These are phyloP conservation scores for Artibeus lituratus DNA, from an alignment of 2,797 vertebrate genomes.

Conservation along the genomic window DNA sequence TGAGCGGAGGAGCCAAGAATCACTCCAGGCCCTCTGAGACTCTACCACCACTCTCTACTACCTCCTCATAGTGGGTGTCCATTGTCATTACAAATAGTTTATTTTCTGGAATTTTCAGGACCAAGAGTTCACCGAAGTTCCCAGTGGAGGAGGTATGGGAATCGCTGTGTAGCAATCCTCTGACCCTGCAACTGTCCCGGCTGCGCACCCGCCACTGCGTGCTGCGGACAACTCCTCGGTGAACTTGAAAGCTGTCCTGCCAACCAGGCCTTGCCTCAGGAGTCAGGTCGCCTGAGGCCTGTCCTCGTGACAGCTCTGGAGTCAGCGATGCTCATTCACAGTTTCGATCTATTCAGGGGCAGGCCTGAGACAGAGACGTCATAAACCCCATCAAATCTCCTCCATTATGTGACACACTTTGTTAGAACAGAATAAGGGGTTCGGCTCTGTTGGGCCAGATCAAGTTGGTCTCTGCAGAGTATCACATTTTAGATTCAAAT, in stretches of 20 bases:
- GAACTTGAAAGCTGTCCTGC: conserved; percentile 9
- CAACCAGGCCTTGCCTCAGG: background rate
- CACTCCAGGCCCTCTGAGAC: background rate
- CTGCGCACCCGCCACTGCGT: background rate
- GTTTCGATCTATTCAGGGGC: conserved; percentile 64
- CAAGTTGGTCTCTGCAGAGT: conserved; percentile 77
- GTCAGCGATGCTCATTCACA: conserved; percentile 41
- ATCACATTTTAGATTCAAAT: conserved; percentile 84
- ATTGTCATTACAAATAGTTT: background rate
- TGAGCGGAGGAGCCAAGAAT: background rate
- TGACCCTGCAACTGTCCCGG: background rate
- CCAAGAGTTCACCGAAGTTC: background rate
- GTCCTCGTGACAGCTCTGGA: background rate
- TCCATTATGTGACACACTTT: conserved; percentile 74
- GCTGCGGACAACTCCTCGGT: background rate
- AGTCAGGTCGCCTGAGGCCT: background rate
- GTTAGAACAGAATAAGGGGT: conserved; percentile 79
- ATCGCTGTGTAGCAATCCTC: background rate
- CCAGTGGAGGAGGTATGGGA: background rate
- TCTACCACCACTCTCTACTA: background rate
- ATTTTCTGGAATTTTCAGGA: background rate
- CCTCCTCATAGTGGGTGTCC: background rate
- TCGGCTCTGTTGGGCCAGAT: conserved; percentile 83
- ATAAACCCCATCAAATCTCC: conserved; percentile 73
- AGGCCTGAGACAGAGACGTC: conserved; percentile 73